Base-by-base conservation (phyloP, 2,113 vertebrate species). In the Notothenia rossii region DNA sequence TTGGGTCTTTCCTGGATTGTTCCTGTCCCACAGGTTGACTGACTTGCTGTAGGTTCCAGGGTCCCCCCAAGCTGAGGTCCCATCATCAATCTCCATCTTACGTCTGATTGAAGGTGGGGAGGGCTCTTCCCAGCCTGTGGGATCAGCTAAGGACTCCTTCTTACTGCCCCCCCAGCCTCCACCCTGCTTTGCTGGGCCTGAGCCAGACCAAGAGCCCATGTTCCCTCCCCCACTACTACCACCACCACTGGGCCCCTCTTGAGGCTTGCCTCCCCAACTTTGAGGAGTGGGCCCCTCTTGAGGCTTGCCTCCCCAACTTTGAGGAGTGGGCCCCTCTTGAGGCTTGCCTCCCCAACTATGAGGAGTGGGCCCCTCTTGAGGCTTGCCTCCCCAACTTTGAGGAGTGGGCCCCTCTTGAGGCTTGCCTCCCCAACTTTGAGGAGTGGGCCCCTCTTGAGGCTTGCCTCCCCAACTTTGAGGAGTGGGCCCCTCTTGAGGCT, bases 71-170 rank as follows among this genome's bases (percentile, higher is more conserved):
- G 97, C 98, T 85, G 98, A 97, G 86, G 98, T 99, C 92, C 98
- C 98, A 53, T 99, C 98, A 89, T 99, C 98, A 0, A 99, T 98
- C 92, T 99, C 98, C 96, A 98, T 99, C 86, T 98, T 99, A 75
- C 97, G 98, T 53, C 97, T 95, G 88, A 99, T 96, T 90, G 98
- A 98, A 9, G 97, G 97, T 43, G 98, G 97, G 68, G 97, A 98
- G 70, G 98, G 97, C 61, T 99, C 98, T 86, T 98, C 97, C 98
- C 98, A 99, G 88, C 98, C 98, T 43, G 97, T 98, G 72, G 97
- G 90, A 84, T 97, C 96, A 77, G 94, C 91, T 83, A 85, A 63
- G 20, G 96, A 95, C 83, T 98, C 98, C 86, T 95, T 95, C 83
- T 95, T 96, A 49, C 75, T 77, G 25, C 89, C 86, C 50, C 72